phyloP scores from a whole-genome alignment of 2,113 vertebrate genomes.

The Leucosticte australis region DNA sequence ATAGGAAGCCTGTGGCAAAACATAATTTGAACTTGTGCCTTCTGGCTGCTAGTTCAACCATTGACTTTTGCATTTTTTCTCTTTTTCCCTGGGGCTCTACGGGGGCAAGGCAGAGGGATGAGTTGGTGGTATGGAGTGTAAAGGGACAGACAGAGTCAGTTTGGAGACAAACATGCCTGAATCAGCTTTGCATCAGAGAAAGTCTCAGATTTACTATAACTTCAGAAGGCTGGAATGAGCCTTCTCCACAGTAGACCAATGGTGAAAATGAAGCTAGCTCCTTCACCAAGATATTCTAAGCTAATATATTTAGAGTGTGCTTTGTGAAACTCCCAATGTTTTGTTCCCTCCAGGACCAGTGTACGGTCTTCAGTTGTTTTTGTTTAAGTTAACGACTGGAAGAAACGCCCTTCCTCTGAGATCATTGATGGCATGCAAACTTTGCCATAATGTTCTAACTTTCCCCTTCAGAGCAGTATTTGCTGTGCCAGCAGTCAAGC shows the following conservation, averaged over 20 bases:
- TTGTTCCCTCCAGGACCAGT: neutral
- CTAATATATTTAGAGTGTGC: neutral
- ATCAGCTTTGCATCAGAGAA: neutral
- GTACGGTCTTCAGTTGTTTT: slow-evolving; percentile 39
- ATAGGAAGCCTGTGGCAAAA: slow-evolving; percentile 20
- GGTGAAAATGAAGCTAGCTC: neutral
- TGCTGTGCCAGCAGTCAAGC: neutral
- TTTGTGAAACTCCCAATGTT: neutral
- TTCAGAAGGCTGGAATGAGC: neutral
- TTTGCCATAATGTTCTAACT: slow-evolving; percentile 30
- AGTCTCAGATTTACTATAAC: neutral
- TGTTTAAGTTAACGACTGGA: slow-evolving; percentile 46
- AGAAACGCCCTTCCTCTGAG: slow-evolving; percentile 64
- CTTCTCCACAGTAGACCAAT: neutral
- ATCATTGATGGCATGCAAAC: slow-evolving; percentile 50
- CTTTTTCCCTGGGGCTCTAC: neutral
- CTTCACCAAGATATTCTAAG: neutral
- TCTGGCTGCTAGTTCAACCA: neutral
- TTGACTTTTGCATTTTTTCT: neutral
- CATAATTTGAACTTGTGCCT: neutral
- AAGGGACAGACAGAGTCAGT: neutral
- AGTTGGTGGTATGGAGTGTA: neutral
- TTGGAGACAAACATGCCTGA: neutral
- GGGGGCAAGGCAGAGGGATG: neutral
- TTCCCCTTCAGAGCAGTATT: neutral